These are phyloP conservation scores for Myotis findleyi DNA, from an alignment of 2,797 vertebrate genomes.

Conservation along the genomic window DNA sequence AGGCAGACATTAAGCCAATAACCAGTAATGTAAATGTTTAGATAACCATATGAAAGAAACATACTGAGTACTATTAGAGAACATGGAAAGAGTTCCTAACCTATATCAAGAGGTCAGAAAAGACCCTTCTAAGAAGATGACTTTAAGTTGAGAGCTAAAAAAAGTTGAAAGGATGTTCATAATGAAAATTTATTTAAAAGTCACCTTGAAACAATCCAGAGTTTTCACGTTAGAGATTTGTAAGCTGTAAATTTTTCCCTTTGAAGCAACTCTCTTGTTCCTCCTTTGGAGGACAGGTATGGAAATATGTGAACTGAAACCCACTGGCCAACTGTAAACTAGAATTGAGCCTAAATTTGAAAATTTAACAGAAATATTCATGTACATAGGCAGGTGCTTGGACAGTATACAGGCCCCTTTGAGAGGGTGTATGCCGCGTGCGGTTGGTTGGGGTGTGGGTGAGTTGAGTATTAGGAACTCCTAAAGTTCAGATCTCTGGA, in stretches of 20 bases:
- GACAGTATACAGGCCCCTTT: rapidly evolving
- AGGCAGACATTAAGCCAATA: not conserved
- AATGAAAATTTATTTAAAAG: not conserved
- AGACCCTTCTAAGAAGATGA: not conserved
- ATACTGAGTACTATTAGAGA: not conserved
- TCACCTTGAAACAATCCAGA: not conserved
- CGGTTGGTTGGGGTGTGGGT: rapidly evolving
- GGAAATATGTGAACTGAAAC: slow-evolving; percentile 2
- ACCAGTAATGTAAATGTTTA: not conserved
- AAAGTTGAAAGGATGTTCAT: not conserved
- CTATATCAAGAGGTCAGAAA: not conserved
- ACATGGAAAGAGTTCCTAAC: not conserved
- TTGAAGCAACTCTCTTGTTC: not conserved
- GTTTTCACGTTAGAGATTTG: not conserved
- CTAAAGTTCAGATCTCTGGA: not conserved
- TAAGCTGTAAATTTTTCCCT: not conserved
- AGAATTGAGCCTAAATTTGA: not conserved
- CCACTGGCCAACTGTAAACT: not conserved
- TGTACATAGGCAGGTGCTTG: rapidly evolving
- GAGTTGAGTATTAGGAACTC: not conserved
- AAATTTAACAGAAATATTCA: not conserved
- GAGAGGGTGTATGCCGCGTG: rapidly evolving
- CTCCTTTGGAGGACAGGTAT: not conserved
- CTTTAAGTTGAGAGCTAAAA: not conserved
- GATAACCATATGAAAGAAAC: not conserved